Conservation (phyloP, 1,140 invertebrate species). For the Zaprionus nigranus region DNA sequence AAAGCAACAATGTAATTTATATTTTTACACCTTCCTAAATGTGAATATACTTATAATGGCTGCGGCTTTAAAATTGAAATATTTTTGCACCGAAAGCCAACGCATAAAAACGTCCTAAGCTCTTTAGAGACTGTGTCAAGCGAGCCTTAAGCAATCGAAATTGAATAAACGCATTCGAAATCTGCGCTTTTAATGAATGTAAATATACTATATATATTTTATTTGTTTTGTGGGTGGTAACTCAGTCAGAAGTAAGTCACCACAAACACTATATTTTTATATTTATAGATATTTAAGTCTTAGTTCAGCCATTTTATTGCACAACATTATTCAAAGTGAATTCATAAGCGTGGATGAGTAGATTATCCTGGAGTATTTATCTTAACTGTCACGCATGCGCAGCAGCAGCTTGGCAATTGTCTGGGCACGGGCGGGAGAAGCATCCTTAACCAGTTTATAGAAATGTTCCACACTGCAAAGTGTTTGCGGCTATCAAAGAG, state of each 20-base stretch:
- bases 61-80: slow-evolving; percentile 4
- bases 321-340: slow-evolving; percentile 36
- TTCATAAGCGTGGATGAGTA: slow-evolving; percentile 13
- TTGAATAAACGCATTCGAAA: slow-evolving; percentile 61
- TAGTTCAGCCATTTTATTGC: slow-evolving; percentile 48
- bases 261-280: background rate
- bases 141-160: slow-evolving; percentile 57
- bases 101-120: slow-evolving; percentile 37
- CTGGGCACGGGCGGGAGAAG: slow-evolving; percentile 59
- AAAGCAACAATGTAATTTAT: slow-evolving; percentile 58
- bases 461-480: slow-evolving; percentile 63
- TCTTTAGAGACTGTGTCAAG: slow-evolving; percentile 37
- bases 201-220: slow-evolving; percentile 9
- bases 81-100: slow-evolving; percentile 4
- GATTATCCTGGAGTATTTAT: slow-evolving; percentile 33
- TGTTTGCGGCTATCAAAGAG: slow-evolving; percentile 53
- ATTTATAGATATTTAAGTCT: slow-evolving; percentile 38
- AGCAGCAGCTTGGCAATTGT: slow-evolving; percentile 66
- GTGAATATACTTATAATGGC: slow-evolving; percentile 23
- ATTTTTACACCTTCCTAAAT: slow-evolving; percentile 68
- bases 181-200: slow-evolving; percentile 51
- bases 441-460: slow-evolving; percentile 66
- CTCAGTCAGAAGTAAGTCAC: slow-evolving; percentile 20
- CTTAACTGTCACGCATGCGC: slow-evolving; percentile 69
- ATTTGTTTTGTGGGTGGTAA: background rate